Conservation (phyloP, 2,888 invertebrate genomes). For the Cryptops parisi region DNA sequence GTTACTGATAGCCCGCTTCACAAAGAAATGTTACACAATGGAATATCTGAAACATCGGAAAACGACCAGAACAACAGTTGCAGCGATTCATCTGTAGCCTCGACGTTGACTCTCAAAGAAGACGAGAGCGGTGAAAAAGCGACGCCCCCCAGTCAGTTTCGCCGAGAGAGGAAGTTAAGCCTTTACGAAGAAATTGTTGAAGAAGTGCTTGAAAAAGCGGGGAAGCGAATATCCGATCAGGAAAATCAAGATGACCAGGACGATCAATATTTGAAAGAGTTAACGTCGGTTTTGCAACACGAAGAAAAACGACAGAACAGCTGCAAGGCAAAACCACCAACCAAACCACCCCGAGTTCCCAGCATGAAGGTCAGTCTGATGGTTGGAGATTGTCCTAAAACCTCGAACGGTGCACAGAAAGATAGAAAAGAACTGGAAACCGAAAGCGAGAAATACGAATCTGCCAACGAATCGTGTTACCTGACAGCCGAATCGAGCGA, state of each 20-base stretch:
- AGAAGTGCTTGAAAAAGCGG: slow-evolving; percentile 2
- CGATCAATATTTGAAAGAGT: background rate
- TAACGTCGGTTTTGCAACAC: background rate
- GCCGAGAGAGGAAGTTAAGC: background rate
- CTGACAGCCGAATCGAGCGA: slow-evolving; percentile 11
- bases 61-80: too few species aligned
- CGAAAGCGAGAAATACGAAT: slow-evolving; percentile 5
- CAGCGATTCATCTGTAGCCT: too few species aligned
- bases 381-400: background rate
- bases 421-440: background rate
- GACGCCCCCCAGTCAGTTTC: background rate
- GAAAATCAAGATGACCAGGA: background rate
- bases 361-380: too few species aligned
- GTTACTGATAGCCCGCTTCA: background rate
- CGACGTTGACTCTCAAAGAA: background rate
- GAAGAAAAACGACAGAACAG: background rate
- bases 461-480: slow-evolving; percentile 13
- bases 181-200: slow-evolving; percentile 11
- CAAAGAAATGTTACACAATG: background rate
- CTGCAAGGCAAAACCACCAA: background rate
- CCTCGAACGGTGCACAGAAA: background rate
- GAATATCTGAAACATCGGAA: too few species aligned
- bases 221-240: background rate
- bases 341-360: slow-evolving; percentile 1
- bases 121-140: background rate